Base-by-base conservation (phyloP, 2,888 invertebrate species). In the Napeogenes sylphis region DNA sequence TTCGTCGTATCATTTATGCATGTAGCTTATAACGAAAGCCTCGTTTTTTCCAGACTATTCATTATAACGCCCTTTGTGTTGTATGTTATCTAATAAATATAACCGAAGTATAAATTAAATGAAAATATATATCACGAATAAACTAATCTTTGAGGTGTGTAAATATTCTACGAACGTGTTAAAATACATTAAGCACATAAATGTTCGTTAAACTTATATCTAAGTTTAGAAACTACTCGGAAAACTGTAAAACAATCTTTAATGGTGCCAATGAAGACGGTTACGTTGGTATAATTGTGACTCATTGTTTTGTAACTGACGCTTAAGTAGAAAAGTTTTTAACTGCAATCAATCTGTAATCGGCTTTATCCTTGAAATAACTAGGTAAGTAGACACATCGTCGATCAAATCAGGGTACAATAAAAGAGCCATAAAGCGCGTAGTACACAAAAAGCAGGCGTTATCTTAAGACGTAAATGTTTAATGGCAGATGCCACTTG, bases 1-100 rank as follows among this genome's bases (percentile, higher is more conserved):
- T 90, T 89, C 82, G 84, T 80, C 76, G 82, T 87, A 89, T 90
- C 90, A 90, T 89, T 89, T 90, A 89, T 90, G 90, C 84, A 90
- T 87, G 86, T 86, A 73, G 83, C 82, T 85, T 85, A 83, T 90
- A 88, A 88, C 85, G 84, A 84, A 86, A 82, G 77, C 76, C 78
- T 80, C 81, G 76, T 84, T 87, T 89, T 89, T 89, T 88, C 85
- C 86, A 79, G 83, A 82, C 84, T 82, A 84, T 89, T 89, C 88
- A 87, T 89, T 89, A 89, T 89, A 85, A 86, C 77, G 77, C 81
- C 84, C 82, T 85, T 85, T 86, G 82, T 85, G 80, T 82, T 83
- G 81, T 85, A 83, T 84, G 84, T 83, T 83, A 84, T 84, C 80
- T 78, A 71, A 70, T 75, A 73, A 74, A 79, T 78, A 79, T 80